phyloP scores from a whole-genome alignment of 2,113 vertebrate genomes.

The Xiphophorus couchianus region DNA sequence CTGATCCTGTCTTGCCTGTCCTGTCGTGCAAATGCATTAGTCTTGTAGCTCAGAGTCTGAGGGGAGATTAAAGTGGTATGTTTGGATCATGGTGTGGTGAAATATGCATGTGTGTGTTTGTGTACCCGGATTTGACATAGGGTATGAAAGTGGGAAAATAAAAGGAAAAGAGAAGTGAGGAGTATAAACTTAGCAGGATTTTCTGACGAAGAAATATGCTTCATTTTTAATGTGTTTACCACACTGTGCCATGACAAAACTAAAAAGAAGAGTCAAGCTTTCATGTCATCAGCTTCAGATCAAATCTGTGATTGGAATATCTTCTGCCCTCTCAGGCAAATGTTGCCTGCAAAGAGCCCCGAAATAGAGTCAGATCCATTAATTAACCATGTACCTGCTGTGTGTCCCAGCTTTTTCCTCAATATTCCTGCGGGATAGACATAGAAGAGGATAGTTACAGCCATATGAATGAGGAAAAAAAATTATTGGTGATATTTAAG shows the following conservation, averaged over 20 bases:
- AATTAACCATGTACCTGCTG: constrained; percentile 77
- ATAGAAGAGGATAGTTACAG: constrained; percentile 19
- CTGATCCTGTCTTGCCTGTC: constrained; percentile 19
- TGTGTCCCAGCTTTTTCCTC: constrained; percentile 48
- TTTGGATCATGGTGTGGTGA: constrained; percentile 48
- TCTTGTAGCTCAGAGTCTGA: constrained; percentile 65
- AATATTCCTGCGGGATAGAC: constrained; percentile 49
- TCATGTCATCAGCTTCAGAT: constrained; percentile 5
- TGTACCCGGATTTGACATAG: constrained; percentile 6
- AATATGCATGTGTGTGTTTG: constrained; percentile 63
- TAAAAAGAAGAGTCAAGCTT: constrained; percentile 1
- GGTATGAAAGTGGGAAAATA: constrained; percentile 13
- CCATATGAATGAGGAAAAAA: constrained; percentile 19
- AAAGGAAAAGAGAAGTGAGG: constrained; percentile 13
- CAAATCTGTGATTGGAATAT: constrained; percentile 24
- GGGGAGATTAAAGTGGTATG: constrained; percentile 49
- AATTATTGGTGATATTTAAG: background rate
- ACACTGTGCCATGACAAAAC: background rate
- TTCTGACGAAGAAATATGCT: constrained; percentile 5
- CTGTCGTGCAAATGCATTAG: constrained; percentile 67
- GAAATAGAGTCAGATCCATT: constrained; percentile 68
- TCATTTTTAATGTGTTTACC: background rate
- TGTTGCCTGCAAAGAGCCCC: constrained; percentile 35
- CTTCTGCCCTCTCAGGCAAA: constrained; percentile 42
- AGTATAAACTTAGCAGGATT: constrained; percentile 4